phyloP scores from a whole-genome alignment of 2,888 invertebrate species.

The Dexiosoma caninum region DNA sequence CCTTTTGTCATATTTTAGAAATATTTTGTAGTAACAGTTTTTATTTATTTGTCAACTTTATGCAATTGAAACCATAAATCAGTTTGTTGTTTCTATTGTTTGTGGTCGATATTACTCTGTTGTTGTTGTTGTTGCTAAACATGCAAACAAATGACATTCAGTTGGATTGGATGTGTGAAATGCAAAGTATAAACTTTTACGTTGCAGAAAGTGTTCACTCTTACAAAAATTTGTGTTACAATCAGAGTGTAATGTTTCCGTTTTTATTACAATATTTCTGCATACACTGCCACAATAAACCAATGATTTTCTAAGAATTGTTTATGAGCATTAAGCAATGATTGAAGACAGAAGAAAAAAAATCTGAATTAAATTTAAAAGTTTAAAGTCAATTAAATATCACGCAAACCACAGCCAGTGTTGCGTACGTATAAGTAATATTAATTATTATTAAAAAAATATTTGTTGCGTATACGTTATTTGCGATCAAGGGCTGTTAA shows the following conservation, averaged over 20 bases:
- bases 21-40: conserved; percentile 1
- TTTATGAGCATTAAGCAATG: not conserved
- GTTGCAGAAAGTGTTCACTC: not conserved
- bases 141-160: not conserved
- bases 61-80: conserved; percentile 33
- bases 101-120: not conserved
- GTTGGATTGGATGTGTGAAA: not conserved
- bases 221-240: not conserved
- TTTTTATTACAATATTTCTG: not conserved
- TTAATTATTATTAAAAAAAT: not conserved
- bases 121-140: too few species aligned
- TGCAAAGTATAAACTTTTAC: not conserved
- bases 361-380: not conserved
- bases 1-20: not conserved
- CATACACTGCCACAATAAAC: not conserved
- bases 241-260: not conserved
- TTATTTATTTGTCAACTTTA: conserved; percentile 5
- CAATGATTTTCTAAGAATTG: not conserved
- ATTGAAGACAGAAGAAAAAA: not conserved
- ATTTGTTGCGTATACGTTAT: not conserved
- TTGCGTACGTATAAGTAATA: not conserved
- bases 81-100: conserved; percentile 7
- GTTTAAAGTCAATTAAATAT: not conserved
- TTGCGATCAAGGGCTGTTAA: too few species aligned
- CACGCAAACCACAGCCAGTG: not conserved